A percentile compares a stretch with the other conserved stretches of the same genome.
phyloP scores from a whole-genome alignment of 1,140 invertebrate genomes.

The Bombus balteatus region DNA sequence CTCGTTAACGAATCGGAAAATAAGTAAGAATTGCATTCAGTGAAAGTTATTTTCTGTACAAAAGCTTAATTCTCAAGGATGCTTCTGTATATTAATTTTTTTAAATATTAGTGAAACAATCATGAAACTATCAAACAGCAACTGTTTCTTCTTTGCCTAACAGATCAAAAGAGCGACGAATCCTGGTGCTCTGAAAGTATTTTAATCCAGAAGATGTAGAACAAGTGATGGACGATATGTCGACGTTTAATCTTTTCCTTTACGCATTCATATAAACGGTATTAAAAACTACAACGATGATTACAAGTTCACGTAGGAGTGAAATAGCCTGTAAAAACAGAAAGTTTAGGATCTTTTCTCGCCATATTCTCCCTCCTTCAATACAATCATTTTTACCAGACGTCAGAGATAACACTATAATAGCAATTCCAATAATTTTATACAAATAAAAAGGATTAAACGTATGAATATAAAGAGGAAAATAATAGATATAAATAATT shows the following conservation, averaged over 20 bases:
- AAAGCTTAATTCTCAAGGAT: background rate
- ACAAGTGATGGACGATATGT: background rate
- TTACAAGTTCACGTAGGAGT: background rate
- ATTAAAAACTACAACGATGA: background rate
- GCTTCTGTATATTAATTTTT: background rate
- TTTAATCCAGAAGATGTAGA: background rate
- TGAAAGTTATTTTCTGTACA: too few species aligned
- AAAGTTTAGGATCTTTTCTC: conserved; percentile 13
- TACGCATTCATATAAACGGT: background rate
- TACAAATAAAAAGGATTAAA: background rate
- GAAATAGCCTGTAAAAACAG: conserved; percentile 34
- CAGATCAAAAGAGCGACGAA: background rate
- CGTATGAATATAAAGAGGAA: background rate
- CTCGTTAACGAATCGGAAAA: background rate
- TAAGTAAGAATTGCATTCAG: background rate
- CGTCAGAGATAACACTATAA: background rate
- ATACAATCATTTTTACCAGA: background rate
- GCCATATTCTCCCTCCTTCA: background rate
- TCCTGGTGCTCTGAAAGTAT: background rate
- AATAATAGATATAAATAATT: too few species aligned
- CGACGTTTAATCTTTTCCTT: background rate
- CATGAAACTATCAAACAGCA: background rate
- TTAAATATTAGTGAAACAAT: background rate
- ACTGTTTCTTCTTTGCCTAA: background rate
- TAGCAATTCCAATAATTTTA: background rate